These are phyloP conservation scores for Ferdinandea cuprea DNA, from an alignment of 2,888 invertebrate genomes.

Conservation along the genomic window DNA sequence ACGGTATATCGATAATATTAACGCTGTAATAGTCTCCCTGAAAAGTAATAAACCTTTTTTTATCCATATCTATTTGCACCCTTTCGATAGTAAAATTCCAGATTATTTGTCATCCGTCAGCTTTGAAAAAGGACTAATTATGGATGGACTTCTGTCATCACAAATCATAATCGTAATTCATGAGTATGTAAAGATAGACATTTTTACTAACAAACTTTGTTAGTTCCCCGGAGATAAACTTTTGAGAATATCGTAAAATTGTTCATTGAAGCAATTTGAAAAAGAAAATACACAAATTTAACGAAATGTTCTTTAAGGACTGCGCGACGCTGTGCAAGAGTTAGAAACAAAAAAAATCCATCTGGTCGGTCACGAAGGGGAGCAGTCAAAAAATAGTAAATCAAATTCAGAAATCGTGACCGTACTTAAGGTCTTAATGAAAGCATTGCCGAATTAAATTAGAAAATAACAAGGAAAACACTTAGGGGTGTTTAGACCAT, in stretches of 20 bases:
- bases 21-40: too few species aligned
- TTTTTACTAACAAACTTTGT: neutral
- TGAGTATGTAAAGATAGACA: neutral
- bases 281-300: neutral
- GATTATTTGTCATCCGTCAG: too few species aligned
- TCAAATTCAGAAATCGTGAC: slow-evolving; percentile 22
- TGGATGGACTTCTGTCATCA: neutral
- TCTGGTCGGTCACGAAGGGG: slow-evolving; percentile 39
- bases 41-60: too few species aligned
- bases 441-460: neutral
- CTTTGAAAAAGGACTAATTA: too few species aligned
- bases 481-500: neutral
- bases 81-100: too few species aligned
- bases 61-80: too few species aligned
- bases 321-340: neutral
- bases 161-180: slow-evolving; percentile 11
- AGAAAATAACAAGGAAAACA: slow-evolving; percentile 2
- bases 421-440: slow-evolving; percentile 8
- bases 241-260: neutral
- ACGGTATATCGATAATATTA: too few species aligned
- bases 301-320: neutral
- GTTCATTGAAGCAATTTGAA: neutral
- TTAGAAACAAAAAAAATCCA: neutral
- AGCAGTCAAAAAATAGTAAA: slow-evolving; percentile 6
- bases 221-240: neutral